Conservation (phyloP, 2,797 vertebrate genomes). For the Micrastur ruficollis region DNA sequence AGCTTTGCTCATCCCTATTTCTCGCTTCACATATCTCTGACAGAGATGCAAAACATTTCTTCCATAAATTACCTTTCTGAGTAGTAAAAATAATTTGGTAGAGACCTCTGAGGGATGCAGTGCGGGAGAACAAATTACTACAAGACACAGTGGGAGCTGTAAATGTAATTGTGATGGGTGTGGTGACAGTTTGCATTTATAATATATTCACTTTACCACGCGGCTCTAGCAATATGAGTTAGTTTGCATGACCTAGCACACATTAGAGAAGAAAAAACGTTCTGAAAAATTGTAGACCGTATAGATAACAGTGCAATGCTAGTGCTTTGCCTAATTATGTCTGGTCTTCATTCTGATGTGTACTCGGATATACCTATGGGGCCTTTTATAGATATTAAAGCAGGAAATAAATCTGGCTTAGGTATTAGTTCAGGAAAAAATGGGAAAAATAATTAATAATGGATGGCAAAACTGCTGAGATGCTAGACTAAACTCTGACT, state of each 20-base stretch:
- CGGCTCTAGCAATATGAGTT: background rate
- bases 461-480: background rate
- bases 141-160: slow-evolving; percentile 51
- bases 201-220: slow-evolving; percentile 23
- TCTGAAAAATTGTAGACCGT: background rate
- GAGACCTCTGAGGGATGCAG: slow-evolving; percentile 40
- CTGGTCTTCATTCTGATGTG: background rate
- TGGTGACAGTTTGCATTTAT: slow-evolving; percentile 51
- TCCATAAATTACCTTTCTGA: slow-evolving; percentile 60
- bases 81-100: slow-evolving; percentile 58
- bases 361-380: background rate
- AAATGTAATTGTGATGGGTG: slow-evolving; percentile 60
- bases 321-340: background rate
- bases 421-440: background rate
- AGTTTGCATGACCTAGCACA: slow-evolving; percentile 11
- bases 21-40: slow-evolving; percentile 10
- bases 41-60: slow-evolving; percentile 39
- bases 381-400: background rate
- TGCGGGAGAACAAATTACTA: slow-evolving; percentile 48
- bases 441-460: background rate
- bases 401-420: slow-evolving; percentile 7
- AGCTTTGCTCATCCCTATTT: slow-evolving; percentile 10
- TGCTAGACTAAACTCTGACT: background rate
- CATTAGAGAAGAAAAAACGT: background rate
- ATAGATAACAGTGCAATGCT: background rate